These are phyloP conservation scores for Sebastes alutus DNA, from an alignment of 2,797 vertebrate species.

Conservation along the genomic window DNA sequence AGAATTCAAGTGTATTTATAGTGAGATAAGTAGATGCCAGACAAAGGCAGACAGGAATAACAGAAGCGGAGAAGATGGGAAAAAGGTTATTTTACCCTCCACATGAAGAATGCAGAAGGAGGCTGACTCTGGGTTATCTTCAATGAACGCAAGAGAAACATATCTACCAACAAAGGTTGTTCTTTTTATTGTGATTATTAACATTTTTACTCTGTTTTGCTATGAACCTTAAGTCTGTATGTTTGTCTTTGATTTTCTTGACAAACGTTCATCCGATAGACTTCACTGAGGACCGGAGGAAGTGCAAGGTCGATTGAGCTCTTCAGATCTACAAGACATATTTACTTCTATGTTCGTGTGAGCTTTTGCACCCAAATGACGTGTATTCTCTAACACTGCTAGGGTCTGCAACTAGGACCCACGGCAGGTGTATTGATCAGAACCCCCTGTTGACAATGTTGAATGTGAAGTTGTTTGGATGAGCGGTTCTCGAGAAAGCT, in stretches of 20 bases:
- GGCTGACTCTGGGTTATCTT: not conserved
- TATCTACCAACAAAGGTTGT: not conserved
- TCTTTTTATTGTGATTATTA: not conserved
- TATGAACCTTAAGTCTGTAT: not conserved
- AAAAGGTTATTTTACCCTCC: not conserved
- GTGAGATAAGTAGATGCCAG: not conserved
- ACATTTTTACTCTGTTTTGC: not conserved
- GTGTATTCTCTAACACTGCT: accelerated
- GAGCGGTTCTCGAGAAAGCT: no score
- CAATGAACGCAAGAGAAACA: not conserved
- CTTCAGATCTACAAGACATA: no score
- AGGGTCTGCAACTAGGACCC: no score
- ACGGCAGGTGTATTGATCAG: no score
- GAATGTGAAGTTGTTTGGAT: no score
- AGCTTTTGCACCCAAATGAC: no score
- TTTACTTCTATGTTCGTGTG: no score
- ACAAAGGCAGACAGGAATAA: not conserved
- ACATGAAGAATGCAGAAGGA: not conserved
- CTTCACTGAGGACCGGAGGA: no score
- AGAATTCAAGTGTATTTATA: not conserved
- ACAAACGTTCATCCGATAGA: no score
- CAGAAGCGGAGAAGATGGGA: not conserved
- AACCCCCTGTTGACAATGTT: no score
- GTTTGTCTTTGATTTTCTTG: not conserved
- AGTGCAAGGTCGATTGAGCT: no score